Percentiles rank a stretch among this genome's conserved stretches.
Conservation (phyloP, 2,113 vertebrate species). For the Lethenteron reissneri region DNA sequence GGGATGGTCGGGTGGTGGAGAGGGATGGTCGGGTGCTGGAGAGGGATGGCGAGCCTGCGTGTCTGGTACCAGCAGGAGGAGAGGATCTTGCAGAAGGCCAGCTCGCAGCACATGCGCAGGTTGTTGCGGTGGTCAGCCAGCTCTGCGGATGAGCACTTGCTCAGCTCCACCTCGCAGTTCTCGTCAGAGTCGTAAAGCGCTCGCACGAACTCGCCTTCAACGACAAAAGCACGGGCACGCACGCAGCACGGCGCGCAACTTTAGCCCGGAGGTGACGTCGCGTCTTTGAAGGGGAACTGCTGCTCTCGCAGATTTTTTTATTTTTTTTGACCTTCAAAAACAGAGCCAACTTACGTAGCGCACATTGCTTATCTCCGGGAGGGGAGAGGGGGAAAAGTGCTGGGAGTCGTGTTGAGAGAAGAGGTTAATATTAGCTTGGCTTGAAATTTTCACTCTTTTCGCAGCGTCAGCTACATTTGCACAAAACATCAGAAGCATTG, state of each 20-base stretch:
- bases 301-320: too few relatives aligned
- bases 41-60: accelerated
- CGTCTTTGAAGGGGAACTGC: too few relatives aligned
- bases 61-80: conserved; percentile 72
- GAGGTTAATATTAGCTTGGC: too few relatives aligned
- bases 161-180: conserved; percentile 79
- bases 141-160: conserved; percentile 42
- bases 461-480: too few relatives aligned
- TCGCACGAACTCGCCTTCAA: conserved; percentile 73
- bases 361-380: too few relatives aligned
- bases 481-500: neutral
- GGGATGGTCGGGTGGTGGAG: neutral
- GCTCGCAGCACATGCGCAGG: conserved; percentile 93
- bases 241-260: too few relatives aligned
- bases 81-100: conserved; percentile 95
- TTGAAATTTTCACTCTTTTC: too few relatives aligned
- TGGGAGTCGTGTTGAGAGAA: too few relatives aligned
- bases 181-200: conserved; percentile 89
- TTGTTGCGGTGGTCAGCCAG: conserved; percentile 69
- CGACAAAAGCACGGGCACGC: neutral
- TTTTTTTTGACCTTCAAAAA: too few relatives aligned
- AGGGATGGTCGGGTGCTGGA: accelerated
- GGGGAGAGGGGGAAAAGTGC: too few relatives aligned
- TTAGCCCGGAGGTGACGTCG: too few relatives aligned
- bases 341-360: too few relatives aligned